Percentiles rank a stretch among this genome's conserved stretches.
Evolutionary conservation across 2,888 invertebrate species (phyloP).

Genomic region (Myopa testacea): DNA sequence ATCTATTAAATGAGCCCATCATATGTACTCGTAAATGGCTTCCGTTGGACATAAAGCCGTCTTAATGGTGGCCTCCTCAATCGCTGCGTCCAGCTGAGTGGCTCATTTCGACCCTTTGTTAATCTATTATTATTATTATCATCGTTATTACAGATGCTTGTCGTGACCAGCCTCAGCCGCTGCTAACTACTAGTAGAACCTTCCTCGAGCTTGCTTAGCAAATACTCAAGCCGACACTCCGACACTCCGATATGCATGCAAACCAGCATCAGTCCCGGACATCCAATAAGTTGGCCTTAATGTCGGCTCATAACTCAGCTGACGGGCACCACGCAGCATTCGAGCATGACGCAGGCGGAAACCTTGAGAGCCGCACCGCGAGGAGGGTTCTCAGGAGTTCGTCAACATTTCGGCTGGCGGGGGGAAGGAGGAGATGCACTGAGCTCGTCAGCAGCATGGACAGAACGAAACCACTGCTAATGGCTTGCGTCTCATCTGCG

Average conservation of each 20-base stretch:
- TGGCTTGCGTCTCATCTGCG: constrained; percentile 26
- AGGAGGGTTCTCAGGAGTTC: too few relatives aligned
- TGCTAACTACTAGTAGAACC: not conserved
- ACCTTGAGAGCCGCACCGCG: not conserved
- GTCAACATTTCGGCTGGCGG: not conserved
- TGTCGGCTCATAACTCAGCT: constrained; percentile 34
- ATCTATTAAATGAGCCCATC: not conserved
- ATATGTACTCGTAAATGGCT: not conserved
- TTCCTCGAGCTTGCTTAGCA: not conserved
- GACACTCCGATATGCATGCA: constrained; percentile 10
- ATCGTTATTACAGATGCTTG: not conserved
- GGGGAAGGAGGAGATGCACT: not conserved
- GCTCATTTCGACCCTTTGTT: too few relatives aligned
- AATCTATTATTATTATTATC: constrained; percentile 8
- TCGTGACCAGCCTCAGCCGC: not conserved
- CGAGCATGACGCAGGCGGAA: not conserved
- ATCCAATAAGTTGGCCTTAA: constrained; percentile 36
- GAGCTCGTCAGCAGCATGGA: not conserved
- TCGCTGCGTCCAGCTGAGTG: not conserved
- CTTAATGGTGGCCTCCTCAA: not conserved
- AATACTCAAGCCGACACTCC: not conserved
- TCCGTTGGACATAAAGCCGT: not conserved
- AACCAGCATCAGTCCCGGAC: constrained; percentile 22
- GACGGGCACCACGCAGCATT: not conserved
- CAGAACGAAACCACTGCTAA: not conserved